Evolutionary conservation across 1,140 invertebrate genomes (phyloP).

Genomic region (Aporrectodea caliginosa): DNA sequence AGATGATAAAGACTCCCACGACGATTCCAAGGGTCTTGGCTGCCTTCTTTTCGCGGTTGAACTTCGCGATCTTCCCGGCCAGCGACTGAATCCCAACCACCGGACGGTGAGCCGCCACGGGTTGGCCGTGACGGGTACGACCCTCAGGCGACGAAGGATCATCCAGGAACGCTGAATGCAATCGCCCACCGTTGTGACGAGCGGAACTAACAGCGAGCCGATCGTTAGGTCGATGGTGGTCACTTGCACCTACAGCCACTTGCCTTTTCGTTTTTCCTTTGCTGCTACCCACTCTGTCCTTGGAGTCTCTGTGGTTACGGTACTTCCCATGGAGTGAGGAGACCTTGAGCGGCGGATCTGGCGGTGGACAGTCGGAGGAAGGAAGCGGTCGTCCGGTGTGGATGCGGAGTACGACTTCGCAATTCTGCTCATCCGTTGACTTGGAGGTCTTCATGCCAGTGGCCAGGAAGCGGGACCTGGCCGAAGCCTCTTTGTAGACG

Average conservation of each 20-base stretch:
- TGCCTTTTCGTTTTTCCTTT: too few relatives aligned
- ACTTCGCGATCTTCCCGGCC: conserved; percentile 47
- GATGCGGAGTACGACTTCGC: conserved; percentile 59
- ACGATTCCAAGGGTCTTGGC: conserved; percentile 82
- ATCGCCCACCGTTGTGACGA: neutral
- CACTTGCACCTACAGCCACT: too few relatives aligned
- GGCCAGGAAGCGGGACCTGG: conserved; percentile 43
- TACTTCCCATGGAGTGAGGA: neutral
- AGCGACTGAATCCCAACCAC: conserved; percentile 33
- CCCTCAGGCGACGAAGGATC: neutral
- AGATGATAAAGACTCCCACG: conserved; percentile 90
- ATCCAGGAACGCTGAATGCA: neutral
- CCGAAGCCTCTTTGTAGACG: conserved; percentile 54
- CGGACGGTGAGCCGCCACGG: too few relatives aligned
- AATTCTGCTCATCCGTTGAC: conserved; percentile 5
- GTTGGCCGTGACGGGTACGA: conserved; percentile 17
- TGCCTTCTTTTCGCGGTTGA: conserved; percentile 62
- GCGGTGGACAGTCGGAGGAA: neutral
- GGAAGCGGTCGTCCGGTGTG: conserved; percentile 57
- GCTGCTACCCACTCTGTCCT: neutral
- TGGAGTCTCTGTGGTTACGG: neutral
- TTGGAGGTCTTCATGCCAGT: conserved; percentile 38
- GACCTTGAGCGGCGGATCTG: conserved; percentile 5
- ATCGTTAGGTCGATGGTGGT: neutral
- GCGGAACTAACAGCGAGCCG: neutral